A percentile compares a stretch with the other conserved stretches of the same genome.
Evolutionary conservation across 2,113 vertebrate species (phyloP).

Genomic region (Hydrochoerus hydrochaeris): DNA sequence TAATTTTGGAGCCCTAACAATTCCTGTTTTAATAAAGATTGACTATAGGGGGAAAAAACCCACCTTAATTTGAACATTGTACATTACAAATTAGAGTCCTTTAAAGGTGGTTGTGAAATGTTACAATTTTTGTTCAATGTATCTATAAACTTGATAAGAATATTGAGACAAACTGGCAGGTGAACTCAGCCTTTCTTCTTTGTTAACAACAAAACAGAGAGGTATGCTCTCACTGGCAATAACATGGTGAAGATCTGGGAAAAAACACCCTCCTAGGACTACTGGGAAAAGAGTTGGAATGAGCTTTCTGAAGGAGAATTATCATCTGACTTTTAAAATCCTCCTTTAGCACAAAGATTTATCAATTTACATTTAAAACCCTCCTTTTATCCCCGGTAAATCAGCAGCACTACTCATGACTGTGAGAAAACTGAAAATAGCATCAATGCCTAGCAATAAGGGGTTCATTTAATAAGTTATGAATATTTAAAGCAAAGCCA

Average conservation of each 20-base stretch:
- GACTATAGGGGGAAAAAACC: neutral
- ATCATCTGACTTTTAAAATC: neutral
- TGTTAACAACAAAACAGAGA: neutral
- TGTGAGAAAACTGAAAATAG: neutral
- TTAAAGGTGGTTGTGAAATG: constrained; percentile 7
- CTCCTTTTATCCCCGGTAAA: neutral
- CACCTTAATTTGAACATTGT: neutral
- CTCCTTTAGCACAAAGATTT: neutral
- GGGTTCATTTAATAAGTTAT: neutral
- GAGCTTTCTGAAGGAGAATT: neutral
- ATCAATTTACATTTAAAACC: neutral
- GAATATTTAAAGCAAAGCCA: neutral
- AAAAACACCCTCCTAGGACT: neutral
- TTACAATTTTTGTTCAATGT: neutral
- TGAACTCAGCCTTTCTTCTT: neutral
- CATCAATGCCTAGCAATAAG: neutral
- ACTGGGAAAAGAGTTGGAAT: neutral
- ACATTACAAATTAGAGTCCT: neutral
- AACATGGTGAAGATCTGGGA: neutral
- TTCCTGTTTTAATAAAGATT: constrained; percentile 47
- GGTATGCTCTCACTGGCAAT: neutral
- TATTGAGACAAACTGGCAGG: neutral
- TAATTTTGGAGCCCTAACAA: neutral
- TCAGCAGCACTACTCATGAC: neutral
- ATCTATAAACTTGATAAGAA: neutral